These are phyloP conservation scores for Orthosia gothica DNA, from an alignment of 2,888 invertebrate species.

Conservation along the genomic window DNA sequence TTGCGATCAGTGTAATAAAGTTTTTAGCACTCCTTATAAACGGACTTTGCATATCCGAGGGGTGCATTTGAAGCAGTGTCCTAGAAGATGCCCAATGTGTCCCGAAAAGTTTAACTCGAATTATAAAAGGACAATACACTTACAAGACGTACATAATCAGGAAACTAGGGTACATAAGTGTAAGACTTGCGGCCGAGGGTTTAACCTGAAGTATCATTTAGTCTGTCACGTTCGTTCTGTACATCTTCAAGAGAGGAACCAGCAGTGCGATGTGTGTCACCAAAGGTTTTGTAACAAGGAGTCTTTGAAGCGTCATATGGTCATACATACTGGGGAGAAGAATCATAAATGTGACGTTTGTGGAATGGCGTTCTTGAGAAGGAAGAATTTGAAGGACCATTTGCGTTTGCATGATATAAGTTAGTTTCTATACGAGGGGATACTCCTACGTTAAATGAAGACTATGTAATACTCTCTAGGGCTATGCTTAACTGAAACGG, in stretches of 20 bases:
- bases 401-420: constrained; percentile 83
- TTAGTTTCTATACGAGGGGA: constrained; percentile 18
- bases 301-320: constrained; percentile 91
- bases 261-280: constrained; percentile 90
- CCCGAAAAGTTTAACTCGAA: constrained; percentile 88
- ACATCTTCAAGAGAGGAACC: constrained; percentile 88
- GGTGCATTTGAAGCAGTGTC: constrained; percentile 86
- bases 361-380: constrained; percentile 87
- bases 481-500: not conserved
- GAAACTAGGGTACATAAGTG: constrained; percentile 88
- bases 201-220: constrained; percentile 87
- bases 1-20: constrained; percentile 85
- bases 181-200: constrained; percentile 86
- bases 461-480: not conserved
- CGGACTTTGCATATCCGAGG: constrained; percentile 84
- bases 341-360: constrained; percentile 91
- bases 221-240: constrained; percentile 87
- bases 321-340: constrained; percentile 91
- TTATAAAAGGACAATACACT: constrained; percentile 87
- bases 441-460: too few species aligned
- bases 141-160: constrained; percentile 88
- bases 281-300: constrained; percentile 91
- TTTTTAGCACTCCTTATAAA: constrained; percentile 86
- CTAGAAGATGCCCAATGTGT: constrained; percentile 86
- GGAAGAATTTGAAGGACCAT: constrained; percentile 88